Percentiles rank a stretch among this genome's conserved stretches.
Evolutionary conservation across 2,113 vertebrate genomes (phyloP).

Genomic region (Redunca redunca): DNA sequence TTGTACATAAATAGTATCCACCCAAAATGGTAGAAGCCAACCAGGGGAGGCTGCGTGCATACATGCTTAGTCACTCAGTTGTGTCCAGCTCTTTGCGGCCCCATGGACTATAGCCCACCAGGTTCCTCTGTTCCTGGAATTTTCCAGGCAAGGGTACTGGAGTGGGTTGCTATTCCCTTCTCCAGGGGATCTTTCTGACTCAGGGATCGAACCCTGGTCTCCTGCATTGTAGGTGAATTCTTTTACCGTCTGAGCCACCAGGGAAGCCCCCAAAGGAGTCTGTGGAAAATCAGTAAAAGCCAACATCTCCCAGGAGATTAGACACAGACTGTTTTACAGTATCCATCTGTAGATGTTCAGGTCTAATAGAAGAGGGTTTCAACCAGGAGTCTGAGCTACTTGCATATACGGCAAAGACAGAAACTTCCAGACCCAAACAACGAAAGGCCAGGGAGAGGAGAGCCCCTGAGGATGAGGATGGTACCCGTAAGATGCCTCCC

Average conservation of each 20-base stretch:
- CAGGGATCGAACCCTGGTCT: not conserved
- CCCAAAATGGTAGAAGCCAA: not conserved
- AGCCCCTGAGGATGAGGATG: not conserved
- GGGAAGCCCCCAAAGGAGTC: not conserved
- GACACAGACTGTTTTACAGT: not conserved
- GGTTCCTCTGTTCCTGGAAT: not conserved
- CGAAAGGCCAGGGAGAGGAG: not conserved
- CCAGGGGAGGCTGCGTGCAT: not conserved
- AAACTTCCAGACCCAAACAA: not conserved
- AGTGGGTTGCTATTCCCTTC: not conserved
- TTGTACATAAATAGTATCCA: not conserved
- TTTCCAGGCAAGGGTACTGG: not conserved
- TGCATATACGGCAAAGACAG: not conserved
- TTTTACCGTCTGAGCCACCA: accelerated
- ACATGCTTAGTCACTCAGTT: not conserved
- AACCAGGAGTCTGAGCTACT: not conserved
- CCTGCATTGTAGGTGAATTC: not conserved
- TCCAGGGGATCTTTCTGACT: not conserved
- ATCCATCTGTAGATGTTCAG: not conserved
- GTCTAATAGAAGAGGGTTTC: not conserved
- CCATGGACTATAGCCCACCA: not conserved
- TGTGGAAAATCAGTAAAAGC: not conserved
- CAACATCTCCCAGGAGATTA: not conserved
- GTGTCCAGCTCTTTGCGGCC: not conserved
- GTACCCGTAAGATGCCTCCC: not conserved